Evolutionary conservation across 2,888 invertebrate genomes (phyloP), one percentile per base, ranked within the genome.

Genomic region (Eupsilia transversa): DNA sequence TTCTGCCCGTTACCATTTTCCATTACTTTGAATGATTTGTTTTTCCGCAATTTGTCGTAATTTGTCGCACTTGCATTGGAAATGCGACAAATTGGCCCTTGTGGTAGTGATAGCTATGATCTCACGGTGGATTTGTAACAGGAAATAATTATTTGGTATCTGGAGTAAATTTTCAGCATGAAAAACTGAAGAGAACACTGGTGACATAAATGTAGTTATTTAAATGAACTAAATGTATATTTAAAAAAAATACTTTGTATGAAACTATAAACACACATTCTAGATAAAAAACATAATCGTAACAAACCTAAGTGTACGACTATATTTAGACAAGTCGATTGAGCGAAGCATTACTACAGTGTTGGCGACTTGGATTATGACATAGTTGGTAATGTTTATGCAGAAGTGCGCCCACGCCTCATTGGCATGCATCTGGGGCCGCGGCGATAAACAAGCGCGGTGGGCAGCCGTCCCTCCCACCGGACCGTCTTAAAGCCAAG

Each of bases 391-490:
- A 91, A 93, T 93, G 92, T 93, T 92, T 91, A 93, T 93, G 94
- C 94, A 92, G 91, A 93, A 88, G 80, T 83, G 82, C 91, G 90
- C 95, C 95, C 92, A 95, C 95, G 92, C 92, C 74, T 92, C 91
- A 93, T 94, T 93, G 92, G 90, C 91, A 94, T 94, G 94, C 92
- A 93, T 91, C 92, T 92, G 89, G 91, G 92, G 89, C 92, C 86
- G 80, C 84, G 68, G 81, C 86, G 91, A 92, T 93, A 93, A 93
- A 94, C 92, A 91, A 91, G 90, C 89, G 88, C 88, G 86, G 88
- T 83, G 88, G 85, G 80, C 83, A 86, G 89, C 93, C 90, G 92
- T 93, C 93, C 90, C 94, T 91, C 94, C 94, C 93, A 95, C 95
- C 82, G 84, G 74, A 72, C 85, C 80, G 74, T 79, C 74, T 83